These are phyloP conservation scores for Amitus sp. DNA, from an alignment of 2,888 invertebrate species.

Conservation along the genomic window DNA sequence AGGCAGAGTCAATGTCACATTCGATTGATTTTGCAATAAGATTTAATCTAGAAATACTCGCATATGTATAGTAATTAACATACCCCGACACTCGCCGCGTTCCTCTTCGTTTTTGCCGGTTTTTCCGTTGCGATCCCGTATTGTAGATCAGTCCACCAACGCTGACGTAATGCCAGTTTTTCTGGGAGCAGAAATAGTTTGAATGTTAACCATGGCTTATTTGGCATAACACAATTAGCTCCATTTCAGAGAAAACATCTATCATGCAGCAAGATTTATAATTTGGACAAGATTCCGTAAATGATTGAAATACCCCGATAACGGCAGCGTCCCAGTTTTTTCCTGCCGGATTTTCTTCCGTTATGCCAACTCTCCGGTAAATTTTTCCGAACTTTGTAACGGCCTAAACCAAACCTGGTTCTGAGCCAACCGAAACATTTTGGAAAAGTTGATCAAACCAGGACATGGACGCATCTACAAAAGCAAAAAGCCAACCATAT, in stretches of 20 bases:
- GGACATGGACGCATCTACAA: slow-evolving; percentile 54
- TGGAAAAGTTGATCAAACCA: slow-evolving; percentile 71
- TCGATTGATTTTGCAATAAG: too few species aligned
- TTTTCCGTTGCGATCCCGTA: too few species aligned
- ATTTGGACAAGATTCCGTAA: slow-evolving; percentile 70
- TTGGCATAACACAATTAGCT: background rate
- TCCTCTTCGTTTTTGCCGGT: too few species aligned
- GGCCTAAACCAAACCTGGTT: slow-evolving; percentile 79
- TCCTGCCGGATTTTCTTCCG: slow-evolving; percentile 77
- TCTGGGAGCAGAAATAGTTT: background rate
- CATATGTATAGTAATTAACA: too few species aligned
- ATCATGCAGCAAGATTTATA: too few species aligned
- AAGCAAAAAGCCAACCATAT: slow-evolving; percentile 4
- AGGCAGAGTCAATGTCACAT: too few species aligned
- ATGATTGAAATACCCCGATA: too few species aligned
- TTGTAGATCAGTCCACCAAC: background rate
- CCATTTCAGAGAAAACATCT: too few species aligned
- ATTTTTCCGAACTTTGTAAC: slow-evolving; percentile 76
- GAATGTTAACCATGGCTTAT: background rate
- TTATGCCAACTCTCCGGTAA: slow-evolving; percentile 80
- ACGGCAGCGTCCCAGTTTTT: too few species aligned
- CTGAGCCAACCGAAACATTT: slow-evolving; percentile 75
- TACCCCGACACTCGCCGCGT: too few species aligned
- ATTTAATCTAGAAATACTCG: too few species aligned
- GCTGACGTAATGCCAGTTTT: background rate